Evolutionary conservation across 2,797 vertebrate species (phyloP), one percentile per base, ranked within the genome.

Genomic region (Hafferia zeledoni): DNA sequence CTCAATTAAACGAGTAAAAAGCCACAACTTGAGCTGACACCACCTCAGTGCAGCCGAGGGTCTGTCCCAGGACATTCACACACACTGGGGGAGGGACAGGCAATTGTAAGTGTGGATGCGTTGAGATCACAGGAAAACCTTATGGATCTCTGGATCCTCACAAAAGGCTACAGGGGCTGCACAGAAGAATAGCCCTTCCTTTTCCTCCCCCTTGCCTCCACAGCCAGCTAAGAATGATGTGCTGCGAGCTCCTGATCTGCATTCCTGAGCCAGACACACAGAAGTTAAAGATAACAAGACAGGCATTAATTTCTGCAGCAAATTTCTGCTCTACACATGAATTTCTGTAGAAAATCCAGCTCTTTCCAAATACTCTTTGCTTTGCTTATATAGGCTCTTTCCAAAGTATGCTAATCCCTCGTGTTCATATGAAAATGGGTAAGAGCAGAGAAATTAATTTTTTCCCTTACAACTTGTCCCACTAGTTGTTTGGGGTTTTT

Each of bases 151-250:
- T 37, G 75, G 44, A 7, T 74, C 61, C 81, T 80, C 93, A 95
- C 87, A 95, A 96, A 94, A 83, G 87, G 46, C 95, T 60, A 87
- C 91, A 90, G 91, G 93, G 74, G 49, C 43, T 24, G 30, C 74
- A 76, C 59, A 95, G 76, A 96, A 93, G 85, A 96, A 94, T 55
- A 71, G 90, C 31, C 84, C 71, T 79, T 95, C 88, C 88, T 88
- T 87, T 86, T 94, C 81, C 83, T 94, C 59, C 83, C 74, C 59
- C 11, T 10, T 63, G 33, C 41, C 83, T 79, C 55, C 86, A 65
- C 39, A 47, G 16, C 2, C 49, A 56, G 56, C 30, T 63, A 46
- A 92, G 71, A 92, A 87, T 30, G 57, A 59, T 71, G 70, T 33
- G 2, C 83, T 28, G 13, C 11, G 13, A 83, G 81, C 46, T 89